Conservation (phyloP, 2,888 invertebrate species). For the Neria commutata region DNA sequence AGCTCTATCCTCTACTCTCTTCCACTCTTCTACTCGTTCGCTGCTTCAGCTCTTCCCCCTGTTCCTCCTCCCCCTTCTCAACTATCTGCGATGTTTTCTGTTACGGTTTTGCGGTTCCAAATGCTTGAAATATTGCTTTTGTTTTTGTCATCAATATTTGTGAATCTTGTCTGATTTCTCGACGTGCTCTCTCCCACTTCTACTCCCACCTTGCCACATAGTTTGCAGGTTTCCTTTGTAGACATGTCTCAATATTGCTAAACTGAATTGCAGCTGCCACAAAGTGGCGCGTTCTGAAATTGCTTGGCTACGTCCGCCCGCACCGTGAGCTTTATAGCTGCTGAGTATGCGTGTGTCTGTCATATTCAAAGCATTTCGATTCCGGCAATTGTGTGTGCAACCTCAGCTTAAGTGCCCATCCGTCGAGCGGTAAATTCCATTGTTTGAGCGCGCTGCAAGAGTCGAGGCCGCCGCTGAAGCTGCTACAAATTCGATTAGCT, state of each 20-base stretch:
- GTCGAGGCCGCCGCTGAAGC: background rate
- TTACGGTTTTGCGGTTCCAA: background rate
- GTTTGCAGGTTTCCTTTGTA: background rate
- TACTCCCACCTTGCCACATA: background rate
- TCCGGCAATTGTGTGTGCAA: too few relatives aligned
- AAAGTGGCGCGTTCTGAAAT: too few relatives aligned
- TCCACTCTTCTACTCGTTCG: background rate
- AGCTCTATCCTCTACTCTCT: background rate
- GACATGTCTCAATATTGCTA: background rate
- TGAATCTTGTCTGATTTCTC: background rate
- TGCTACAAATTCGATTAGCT: background rate
- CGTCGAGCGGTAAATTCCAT: background rate
- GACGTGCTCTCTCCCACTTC: background rate
- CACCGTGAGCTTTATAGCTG: too few relatives aligned
- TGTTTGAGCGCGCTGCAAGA: background rate
- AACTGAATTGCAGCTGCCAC: background rate
- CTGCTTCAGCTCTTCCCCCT: background rate
- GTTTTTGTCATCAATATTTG: slow-evolving; percentile 6
- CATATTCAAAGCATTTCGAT: too few relatives aligned
- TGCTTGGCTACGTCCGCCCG: too few relatives aligned
- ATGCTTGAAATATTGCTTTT: slow-evolving; percentile 2
- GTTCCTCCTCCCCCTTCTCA: too few relatives aligned
- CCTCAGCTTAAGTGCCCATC: background rate
- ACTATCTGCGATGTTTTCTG: background rate
- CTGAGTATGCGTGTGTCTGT: too few relatives aligned